Evolutionary conservation across 53 echinoderm and acorn worm genomes (phyloP), one percentile per base, ranked within the genome.

Genomic region (Stichopus horrens): DNA sequence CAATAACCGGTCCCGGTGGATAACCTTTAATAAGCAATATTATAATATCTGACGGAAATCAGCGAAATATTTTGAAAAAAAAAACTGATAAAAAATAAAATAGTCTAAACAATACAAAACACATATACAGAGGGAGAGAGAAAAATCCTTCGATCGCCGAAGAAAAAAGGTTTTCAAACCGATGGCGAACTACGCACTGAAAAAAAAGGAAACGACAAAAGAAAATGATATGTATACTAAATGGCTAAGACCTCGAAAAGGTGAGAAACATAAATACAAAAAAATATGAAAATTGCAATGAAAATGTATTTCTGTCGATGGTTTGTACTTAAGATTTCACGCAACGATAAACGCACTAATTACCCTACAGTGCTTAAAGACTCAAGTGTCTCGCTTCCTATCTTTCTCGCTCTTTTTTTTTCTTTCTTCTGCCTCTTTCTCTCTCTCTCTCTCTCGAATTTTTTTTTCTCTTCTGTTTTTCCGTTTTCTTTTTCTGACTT

Each of bases 301-400:
- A 81, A 80, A 81, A 81, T 81, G 57, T 81, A 81, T 81, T 71
- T 71, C 21, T 81, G 75, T 56, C n/a, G 58, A 81, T 57, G 21
- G 21, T 81, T 81, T 0, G 37, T 37, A 81, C 81, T 81, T 81
- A 81, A 81, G 81, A 81, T 81, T 81, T 81, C 57, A 81, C 57
- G 81, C 58, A 10, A 56, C 14, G 81, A 81, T 81, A 81, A 81
- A n/a, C 58, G 57, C 57, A n/a, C 37, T 57, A 81, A 81, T 81
- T 81, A 81, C 57, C 81, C 81, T 58, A 81, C 57, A 81, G 81
- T 21, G 81, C n/a, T 81, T 55, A 55, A 53, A 57, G 81, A 81
- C 18, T 56, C 57, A 19, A 55, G 81, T 21, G 58, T 56, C 58
- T 81, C 81, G 18, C 16, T 5, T 4, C 16, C 10, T 63, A 63